Conservation (phyloP, 2,888 invertebrate species). For the Rhabditophanes sp. region DNA sequence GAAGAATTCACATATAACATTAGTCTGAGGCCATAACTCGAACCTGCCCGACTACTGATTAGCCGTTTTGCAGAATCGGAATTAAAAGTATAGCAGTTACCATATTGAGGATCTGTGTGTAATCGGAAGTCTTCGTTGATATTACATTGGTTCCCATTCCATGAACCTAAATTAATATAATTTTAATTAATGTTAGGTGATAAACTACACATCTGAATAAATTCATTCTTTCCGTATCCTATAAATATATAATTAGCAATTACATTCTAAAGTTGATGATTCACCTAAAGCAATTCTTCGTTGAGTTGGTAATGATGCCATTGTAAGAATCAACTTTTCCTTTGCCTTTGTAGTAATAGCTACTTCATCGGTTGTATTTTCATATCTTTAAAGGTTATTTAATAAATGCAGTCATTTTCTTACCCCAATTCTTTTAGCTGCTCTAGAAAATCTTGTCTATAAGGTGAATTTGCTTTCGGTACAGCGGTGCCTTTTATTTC, state of each 20-base stretch:
- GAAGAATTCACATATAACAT: constrained; percentile 39
- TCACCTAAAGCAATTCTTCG: constrained; percentile 22
- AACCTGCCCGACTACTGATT: constrained; percentile 32
- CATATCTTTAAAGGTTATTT: constrained; percentile 27
- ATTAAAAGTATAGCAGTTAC: constrained; percentile 42
- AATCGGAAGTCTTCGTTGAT: too few relatives aligned
- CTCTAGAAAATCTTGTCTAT: constrained; percentile 31
- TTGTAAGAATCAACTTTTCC: constrained; percentile 40
- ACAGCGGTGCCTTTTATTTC: constrained; percentile 31
- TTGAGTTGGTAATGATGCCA: constrained; percentile 26
- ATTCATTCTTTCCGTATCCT: constrained; percentile 18
- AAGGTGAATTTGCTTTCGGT: constrained; percentile 17
- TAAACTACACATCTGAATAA: constrained; percentile 39
- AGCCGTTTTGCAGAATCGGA: constrained; percentile 16
- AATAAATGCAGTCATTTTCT: too few relatives aligned
- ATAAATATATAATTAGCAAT: too few relatives aligned
- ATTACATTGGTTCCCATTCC: constrained; percentile 26
- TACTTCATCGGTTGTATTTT: constrained; percentile 34
- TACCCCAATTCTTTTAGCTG: constrained; percentile 34
- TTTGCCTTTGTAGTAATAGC: constrained; percentile 41
- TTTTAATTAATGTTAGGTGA: constrained; percentile 20
- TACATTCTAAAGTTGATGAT: too few relatives aligned
- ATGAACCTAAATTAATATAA: too few relatives aligned
- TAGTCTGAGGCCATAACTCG: constrained; percentile 38
- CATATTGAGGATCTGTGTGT: constrained; percentile 37